Evolutionary conservation across 1,140 invertebrate genomes (phyloP), one percentile per base, ranked within the genome.

Genomic region (Popillia japonica): DNA sequence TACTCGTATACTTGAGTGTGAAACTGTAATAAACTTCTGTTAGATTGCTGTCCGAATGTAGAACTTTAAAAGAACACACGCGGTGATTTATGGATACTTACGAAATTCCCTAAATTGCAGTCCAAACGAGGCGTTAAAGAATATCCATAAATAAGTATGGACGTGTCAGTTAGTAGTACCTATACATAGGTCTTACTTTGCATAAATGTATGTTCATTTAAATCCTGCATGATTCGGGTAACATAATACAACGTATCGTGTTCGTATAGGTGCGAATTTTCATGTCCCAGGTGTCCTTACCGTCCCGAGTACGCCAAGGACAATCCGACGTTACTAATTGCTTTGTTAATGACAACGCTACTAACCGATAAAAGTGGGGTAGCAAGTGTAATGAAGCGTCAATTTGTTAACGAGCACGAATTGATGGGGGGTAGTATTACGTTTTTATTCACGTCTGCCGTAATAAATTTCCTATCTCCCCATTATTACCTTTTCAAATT

Each of bases 311-410:
- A 40, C 14, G 10, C 27, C 41, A 42, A 73, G 64, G n/a, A 78
- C 42, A 55, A 55, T 78, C 48, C 22, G 42, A 73, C 72, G 7
- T 22, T 73, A 20, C 72, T 74, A 78, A 78, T 74, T 78, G 77
- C 77, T 59, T 74, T 74, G 76, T 72, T 77, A 77, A 77, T 77
- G 76, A 77, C 76, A 77, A 55, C 59, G 61, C 40, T 72, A 61
- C 55, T 41, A 72, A 77, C 61, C 76, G 41, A 44, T 77, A 77
- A 72, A 77, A 77, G n/a, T 42, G 59, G 76, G 76, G 76, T 77
- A 41, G 40, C 14, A 17, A 20, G 40, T 11, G 41, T 77, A 77
- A 77, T 77, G 76, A 77, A 77, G 34, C 59, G 42, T 76, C 75
- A 59, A 59, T 76, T 76, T 76, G 75, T 76, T 76, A 44, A 27